Evolutionary conservation across 2,113 vertebrate genomes (phyloP).

Genomic region (Pteronura brasiliensis): DNA sequence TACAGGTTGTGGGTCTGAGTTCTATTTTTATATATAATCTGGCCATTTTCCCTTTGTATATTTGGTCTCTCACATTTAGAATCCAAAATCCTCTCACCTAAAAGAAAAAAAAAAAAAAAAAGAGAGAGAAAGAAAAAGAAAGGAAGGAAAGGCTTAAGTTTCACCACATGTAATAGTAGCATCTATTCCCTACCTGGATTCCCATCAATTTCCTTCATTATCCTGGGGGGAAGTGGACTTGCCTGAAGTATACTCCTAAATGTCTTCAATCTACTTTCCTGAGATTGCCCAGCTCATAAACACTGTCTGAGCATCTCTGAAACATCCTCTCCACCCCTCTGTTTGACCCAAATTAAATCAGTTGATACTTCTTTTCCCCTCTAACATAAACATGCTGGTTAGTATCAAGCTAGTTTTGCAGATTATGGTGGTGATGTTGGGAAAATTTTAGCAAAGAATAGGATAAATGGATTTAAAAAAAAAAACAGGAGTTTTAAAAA

Average conservation of each 20-base stretch:
- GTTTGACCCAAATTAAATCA: background rate
- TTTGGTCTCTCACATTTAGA: background rate
- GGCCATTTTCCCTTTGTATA: background rate
- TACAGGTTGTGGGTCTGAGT: background rate
- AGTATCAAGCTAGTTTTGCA: background rate
- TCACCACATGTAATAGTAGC: background rate
- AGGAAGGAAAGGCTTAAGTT: background rate
- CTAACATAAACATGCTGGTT: background rate
- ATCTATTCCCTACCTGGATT: background rate
- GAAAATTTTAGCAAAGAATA: background rate
- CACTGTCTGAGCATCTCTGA: background rate
- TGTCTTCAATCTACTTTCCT: background rate
- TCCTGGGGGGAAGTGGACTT: background rate
- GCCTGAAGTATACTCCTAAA: background rate
- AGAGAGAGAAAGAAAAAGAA: background rate
- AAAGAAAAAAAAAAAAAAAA: background rate
- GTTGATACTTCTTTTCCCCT: background rate
- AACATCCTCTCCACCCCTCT: background rate
- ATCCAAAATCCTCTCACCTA: background rate
- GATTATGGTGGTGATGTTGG: background rate
- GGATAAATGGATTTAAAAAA: background rate
- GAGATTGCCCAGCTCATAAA: background rate
- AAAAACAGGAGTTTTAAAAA: background rate
- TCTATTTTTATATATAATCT: background rate
- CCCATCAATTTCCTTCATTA: background rate